These are phyloP conservation scores for human DNA, from an alignment of 2,113 vertebrate species.

Conservation along the genomic window DNA sequence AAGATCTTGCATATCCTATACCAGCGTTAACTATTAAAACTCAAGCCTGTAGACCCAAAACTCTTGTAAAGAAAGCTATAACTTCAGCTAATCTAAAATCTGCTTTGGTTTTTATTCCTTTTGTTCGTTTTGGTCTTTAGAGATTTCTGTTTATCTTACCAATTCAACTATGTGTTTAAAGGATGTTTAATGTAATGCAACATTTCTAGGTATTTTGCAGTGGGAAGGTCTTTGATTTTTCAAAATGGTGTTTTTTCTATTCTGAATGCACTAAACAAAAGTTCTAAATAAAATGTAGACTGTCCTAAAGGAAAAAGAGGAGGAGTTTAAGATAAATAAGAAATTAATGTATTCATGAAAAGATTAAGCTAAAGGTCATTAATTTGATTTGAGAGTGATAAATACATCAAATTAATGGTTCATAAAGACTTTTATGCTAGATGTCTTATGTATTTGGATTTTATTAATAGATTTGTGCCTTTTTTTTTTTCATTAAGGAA, in stretches of 20 bases:
- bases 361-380: background rate
- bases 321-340: background rate
- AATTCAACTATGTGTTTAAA: background rate
- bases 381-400: background rate
- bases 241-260: background rate
- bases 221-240: background rate
- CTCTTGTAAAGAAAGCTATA: background rate
- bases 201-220: background rate
- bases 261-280: background rate
- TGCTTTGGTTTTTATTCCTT: background rate
- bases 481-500: slow-evolving; percentile 47
- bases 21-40: background rate
- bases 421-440: background rate
- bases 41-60: background rate
- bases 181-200: background rate
- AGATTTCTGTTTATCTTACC: background rate
- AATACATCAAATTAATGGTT: background rate
- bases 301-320: background rate
- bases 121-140: background rate
- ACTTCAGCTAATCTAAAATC: background rate
- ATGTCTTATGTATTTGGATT: background rate
- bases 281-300: background rate
- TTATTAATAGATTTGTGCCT: background rate
- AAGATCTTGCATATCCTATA: background rate
- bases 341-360: background rate